phyloP scores from a whole-genome alignment of 2,113 vertebrate species.

The Toxotes jaculatrix region DNA sequence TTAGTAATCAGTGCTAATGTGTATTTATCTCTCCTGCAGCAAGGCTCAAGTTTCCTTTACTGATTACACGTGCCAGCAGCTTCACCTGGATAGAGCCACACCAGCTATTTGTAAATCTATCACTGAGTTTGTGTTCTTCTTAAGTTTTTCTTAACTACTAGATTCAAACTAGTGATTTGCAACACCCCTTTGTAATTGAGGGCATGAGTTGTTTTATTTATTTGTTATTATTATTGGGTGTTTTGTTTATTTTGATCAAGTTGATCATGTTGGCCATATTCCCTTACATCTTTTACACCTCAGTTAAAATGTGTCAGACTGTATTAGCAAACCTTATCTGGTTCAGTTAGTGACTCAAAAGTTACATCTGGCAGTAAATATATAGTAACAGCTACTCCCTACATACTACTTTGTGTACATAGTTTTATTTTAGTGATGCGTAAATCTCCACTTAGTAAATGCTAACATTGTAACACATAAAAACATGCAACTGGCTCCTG shows the following conservation, averaged over 20 bases:
- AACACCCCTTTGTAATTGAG: background rate
- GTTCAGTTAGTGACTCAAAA: too few relatives aligned
- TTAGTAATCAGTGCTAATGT: conserved; percentile 62
- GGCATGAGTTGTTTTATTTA: background rate
- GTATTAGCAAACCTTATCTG: too few relatives aligned
- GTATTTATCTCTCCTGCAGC: conserved; percentile 59
- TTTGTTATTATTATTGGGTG: background rate
- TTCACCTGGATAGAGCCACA: conserved; percentile 35
- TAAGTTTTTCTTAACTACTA: background rate
- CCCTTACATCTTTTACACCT: too few relatives aligned
- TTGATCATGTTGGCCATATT: background rate
- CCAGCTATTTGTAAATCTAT: background rate
- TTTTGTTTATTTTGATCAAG: background rate
- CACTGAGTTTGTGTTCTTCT: background rate
- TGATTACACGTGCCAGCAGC: conserved; percentile 41
- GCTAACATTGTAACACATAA: background rate
- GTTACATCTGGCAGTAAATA: too few relatives aligned
- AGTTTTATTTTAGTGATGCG: background rate
- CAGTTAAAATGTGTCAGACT: too few relatives aligned
- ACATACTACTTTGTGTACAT: background rate
- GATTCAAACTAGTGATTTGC: background rate
- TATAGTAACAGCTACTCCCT: too few relatives aligned
- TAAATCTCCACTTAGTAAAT: background rate
- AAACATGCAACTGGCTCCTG: background rate
- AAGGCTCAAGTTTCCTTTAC: conserved; percentile 32